These are phyloP conservation scores for Cheilosia vulpina DNA, from an alignment of 2,888 invertebrate genomes.

Conservation along the genomic window DNA sequence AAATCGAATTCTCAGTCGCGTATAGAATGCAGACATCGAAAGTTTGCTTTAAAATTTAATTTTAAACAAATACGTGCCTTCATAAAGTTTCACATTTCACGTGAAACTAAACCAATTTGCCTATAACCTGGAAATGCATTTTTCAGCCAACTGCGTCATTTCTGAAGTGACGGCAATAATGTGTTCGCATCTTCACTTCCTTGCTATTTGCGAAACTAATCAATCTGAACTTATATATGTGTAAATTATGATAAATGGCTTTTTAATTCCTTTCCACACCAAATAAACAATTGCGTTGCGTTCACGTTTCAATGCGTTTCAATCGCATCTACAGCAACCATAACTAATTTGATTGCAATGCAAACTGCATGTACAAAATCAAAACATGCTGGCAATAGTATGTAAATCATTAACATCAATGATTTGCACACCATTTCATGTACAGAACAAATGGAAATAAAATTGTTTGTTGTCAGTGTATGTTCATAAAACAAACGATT, in stretches of 20 bases:
- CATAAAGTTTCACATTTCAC: too few relatives aligned
- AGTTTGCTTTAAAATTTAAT: too few relatives aligned
- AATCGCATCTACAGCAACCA: not conserved
- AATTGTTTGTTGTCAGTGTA: conserved; percentile 25
- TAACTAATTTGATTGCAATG: not conserved
- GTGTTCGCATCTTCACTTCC: not conserved
- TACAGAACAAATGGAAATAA: conserved; percentile 3
- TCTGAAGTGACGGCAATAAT: too few relatives aligned
- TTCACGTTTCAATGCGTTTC: not conserved
- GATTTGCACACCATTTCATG: conserved; percentile 28
- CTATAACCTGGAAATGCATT: too few relatives aligned
- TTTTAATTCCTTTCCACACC: not conserved
- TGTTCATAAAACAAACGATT: conserved; percentile 49
- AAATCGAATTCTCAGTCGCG: too few relatives aligned
- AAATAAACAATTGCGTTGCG: not conserved
- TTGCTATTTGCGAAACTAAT: not conserved
- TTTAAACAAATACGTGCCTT: too few relatives aligned
- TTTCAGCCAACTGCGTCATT: too few relatives aligned
- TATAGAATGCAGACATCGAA: too few relatives aligned
- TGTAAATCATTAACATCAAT: conserved; percentile 32
- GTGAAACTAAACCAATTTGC: too few relatives aligned
- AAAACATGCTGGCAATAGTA: not conserved
- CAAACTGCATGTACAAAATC: conserved; percentile 6
- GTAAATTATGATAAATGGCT: not conserved
- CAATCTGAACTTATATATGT: not conserved